These are phyloP conservation scores for Xanthostigma xanthostigma DNA, from an alignment of 2,888 invertebrate species.

Conservation along the genomic window DNA sequence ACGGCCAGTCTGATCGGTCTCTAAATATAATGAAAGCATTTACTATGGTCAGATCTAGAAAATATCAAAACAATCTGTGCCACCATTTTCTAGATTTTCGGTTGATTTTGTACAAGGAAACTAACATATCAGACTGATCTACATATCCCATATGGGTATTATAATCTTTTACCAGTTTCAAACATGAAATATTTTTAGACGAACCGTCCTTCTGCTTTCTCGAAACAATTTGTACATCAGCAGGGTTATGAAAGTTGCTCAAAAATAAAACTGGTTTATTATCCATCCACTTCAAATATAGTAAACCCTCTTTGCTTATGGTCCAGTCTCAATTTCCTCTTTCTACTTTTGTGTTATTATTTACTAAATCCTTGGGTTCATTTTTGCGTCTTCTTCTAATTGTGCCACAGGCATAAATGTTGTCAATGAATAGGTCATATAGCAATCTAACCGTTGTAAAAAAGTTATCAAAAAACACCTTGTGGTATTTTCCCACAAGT, in stretches of 20 bases:
- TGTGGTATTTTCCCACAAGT: conserved; percentile 9
- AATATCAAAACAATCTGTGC: conserved; percentile 7
- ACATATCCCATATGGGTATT: conserved; percentile 12
- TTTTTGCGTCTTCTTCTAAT: conserved; percentile 11
- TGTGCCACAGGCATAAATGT: conserved; percentile 15
- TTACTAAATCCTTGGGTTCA: conserved; percentile 10
- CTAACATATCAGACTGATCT: conserved; percentile 12
- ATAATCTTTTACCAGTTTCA: conserved; percentile 11
- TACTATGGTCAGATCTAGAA: too few species aligned
- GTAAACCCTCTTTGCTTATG: conserved; percentile 11
- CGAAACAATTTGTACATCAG: neutral
- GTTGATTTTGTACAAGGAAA: conserved; percentile 10
- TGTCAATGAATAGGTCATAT: conserved; percentile 9
- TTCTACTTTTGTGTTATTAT: conserved; percentile 12
- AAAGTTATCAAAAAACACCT: conserved; percentile 16
- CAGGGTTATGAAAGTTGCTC: conserved; percentile 12
- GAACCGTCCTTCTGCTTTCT: conserved; percentile 11
- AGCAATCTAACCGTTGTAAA: conserved; percentile 13
- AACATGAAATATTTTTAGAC: conserved; percentile 8
- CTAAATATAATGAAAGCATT: too few species aligned
- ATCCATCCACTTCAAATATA: conserved; percentile 14
- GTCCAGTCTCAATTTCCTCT: conserved; percentile 15
- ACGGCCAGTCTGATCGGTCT: too few species aligned
- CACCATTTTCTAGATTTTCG: conserved; percentile 12
- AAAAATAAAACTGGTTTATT: conserved; percentile 11